Evolutionary conservation across 1,140 invertebrate genomes (phyloP).

Genomic region (Schlechtendalia chinensis): DNA sequence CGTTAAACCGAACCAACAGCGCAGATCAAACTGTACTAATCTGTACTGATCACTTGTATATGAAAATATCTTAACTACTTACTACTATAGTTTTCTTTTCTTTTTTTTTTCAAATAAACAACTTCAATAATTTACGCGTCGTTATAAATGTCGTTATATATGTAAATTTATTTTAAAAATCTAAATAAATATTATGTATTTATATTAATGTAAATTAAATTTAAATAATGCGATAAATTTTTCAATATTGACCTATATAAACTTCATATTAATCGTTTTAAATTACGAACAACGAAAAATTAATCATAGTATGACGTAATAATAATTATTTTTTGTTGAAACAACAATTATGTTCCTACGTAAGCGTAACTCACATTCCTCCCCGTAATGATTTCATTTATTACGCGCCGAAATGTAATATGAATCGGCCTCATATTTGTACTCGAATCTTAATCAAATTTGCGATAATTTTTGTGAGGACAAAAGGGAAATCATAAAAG

Average conservation of each 20-base stretch:
- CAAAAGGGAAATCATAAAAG: too few species aligned
- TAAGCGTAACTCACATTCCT: too few species aligned
- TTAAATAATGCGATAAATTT: slow-evolving; percentile 3
- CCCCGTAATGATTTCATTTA: not conserved
- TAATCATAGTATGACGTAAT: too few species aligned
- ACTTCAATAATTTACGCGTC: not conserved
- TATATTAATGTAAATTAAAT: not conserved
- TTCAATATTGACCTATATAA: not conserved
- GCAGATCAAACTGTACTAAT: too few species aligned
- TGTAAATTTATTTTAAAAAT: slow-evolving; percentile 23
- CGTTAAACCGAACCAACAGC: not conserved
- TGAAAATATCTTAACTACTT: not conserved
- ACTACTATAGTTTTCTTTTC: not conserved
- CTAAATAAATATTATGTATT: slow-evolving; percentile 4
- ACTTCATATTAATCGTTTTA: too few species aligned
- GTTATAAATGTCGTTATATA: slow-evolving; percentile 14
- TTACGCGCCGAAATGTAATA: not conserved
- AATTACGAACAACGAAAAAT: too few species aligned
- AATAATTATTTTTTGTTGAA: too few species aligned
- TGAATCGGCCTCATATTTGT: not conserved
- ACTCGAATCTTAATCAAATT: not conserved
- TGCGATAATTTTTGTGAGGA: not conserved
- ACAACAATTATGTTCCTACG: too few species aligned
- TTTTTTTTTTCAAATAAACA: slow-evolving; percentile 6
- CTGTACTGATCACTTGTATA: not conserved